phyloP scores from a whole-genome alignment of 2,797 vertebrate genomes.

The Chelon labrosus region DNA sequence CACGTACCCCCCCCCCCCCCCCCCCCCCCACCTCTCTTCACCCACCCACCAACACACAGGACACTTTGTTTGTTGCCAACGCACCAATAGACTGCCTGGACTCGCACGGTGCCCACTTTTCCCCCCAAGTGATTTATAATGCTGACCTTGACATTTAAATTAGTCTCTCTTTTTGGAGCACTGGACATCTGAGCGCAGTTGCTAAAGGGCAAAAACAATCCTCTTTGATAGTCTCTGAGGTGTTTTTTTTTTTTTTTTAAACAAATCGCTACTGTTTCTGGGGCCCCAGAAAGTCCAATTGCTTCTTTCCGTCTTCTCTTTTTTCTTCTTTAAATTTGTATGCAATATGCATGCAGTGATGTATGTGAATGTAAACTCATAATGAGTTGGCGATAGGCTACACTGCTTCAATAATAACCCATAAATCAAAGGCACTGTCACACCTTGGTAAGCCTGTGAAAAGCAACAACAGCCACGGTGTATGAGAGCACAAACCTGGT shows the following conservation, averaged over 20 bases:
- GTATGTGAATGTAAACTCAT: conserved; percentile 84
- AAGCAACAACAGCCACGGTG: conserved; percentile 72
- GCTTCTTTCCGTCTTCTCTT: conserved; percentile 49
- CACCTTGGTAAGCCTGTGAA: conserved; percentile 73
- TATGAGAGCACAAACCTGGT: conserved; percentile 66
- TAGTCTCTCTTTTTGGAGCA: conserved; percentile 66
- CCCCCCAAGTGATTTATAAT: conserved; percentile 74
- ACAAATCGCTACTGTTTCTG: conserved; percentile 57
- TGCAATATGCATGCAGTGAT: conserved; percentile 77
- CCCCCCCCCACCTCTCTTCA: background rate
- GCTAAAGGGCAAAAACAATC: conserved; percentile 79
- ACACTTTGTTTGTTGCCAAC: conserved; percentile 67
- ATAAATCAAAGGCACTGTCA: conserved; percentile 85
- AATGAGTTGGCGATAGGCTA: conserved; percentile 84
- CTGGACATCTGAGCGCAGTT: conserved; percentile 59
- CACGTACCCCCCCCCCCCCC: conserved; percentile 8
- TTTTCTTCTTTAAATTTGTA: conserved; percentile 65
- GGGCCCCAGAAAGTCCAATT: conserved; percentile 39
- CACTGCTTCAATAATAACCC: conserved; percentile 85
- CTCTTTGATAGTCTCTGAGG: conserved; percentile 58
- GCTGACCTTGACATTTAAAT: conserved; percentile 82
- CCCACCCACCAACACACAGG: conserved; percentile 16
- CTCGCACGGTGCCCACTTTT: conserved; percentile 43
- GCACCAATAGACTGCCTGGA: conserved; percentile 40
- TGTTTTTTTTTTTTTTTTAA: conserved; percentile 16